A percentile compares a stretch with the other conserved stretches of the same genome.
These are phyloP conservation scores for Trachythela sp. DNA, from an alignment of 64 coral and sea anemone species.

Conservation along the genomic window DNA sequence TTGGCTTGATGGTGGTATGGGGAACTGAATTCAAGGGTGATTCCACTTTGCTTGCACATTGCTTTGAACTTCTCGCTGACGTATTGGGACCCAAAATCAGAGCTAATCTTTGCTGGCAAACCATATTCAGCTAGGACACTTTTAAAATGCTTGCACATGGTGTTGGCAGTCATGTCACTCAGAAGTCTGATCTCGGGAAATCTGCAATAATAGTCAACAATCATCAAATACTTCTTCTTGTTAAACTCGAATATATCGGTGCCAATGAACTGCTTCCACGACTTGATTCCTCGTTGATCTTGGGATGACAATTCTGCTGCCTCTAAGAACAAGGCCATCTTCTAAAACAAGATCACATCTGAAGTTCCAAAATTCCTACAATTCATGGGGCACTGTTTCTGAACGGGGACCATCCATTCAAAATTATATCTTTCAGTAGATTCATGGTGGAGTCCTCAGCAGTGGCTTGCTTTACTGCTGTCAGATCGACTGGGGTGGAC, in stretches of 20 bases:
- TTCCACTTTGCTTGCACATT: constrained; percentile 44
- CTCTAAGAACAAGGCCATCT: neutral
- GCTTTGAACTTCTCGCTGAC: constrained; percentile 46
- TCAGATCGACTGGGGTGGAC: neutral
- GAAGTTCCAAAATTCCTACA: constrained; percentile 1
- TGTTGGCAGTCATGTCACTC: constrained; percentile 33
- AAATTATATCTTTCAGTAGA: neutral
- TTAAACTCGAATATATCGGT: constrained; percentile 28
- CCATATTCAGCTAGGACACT: constrained; percentile 45
- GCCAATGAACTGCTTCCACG: neutral
- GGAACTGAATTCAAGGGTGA: constrained; percentile 53
- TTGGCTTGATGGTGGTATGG: constrained; percentile 67
- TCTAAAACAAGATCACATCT: constrained; percentile 18
- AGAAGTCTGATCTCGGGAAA: constrained; percentile 22
- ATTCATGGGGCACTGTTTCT: neutral
- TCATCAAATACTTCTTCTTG: constrained; percentile 13
- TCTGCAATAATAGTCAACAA: constrained; percentile 44
- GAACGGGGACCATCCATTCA: neutral
- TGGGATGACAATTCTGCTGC: neutral
- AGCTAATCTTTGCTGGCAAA: constrained; percentile 28
- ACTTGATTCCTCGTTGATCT: neutral
- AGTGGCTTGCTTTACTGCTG: neutral
- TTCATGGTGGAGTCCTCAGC: neutral
- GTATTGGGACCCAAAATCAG: constrained; percentile 54
- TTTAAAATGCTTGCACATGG: constrained; percentile 34